Percentiles rank a stretch among this genome's conserved stretches.
Conservation (phyloP, 2,888 invertebrate genomes). For the Rhamphomyia laevipes region DNA sequence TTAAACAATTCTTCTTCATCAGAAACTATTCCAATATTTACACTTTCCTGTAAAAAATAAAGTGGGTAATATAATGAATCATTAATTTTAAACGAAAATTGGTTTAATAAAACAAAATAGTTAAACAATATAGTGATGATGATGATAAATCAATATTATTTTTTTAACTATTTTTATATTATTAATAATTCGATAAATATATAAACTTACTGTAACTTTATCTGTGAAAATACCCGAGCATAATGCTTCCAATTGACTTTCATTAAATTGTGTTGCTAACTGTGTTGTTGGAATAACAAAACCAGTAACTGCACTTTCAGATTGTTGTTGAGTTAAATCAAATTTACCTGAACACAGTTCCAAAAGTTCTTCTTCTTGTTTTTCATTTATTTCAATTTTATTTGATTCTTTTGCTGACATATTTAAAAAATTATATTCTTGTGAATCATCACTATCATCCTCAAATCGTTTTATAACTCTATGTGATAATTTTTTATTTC, state of each 20-base stretch:
- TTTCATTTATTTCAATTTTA: not conserved
- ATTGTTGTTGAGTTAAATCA: conserved; percentile 32
- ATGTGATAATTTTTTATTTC: conserved; percentile 36
- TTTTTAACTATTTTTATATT: too few species aligned
- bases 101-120: too few species aligned
- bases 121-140: too few species aligned
- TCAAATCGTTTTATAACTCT: too few species aligned
- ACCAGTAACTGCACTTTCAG: conserved; percentile 21
- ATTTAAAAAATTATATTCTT: not conserved
- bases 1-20: not conserved
- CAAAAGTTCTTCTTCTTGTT: conserved; percentile 40
- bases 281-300: not conserved
- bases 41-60: conserved; percentile 14
- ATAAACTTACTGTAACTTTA: not conserved
- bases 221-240: conserved; percentile 46
- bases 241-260: conserved; percentile 39
- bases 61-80: too few species aligned
- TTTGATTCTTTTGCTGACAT: not conserved
- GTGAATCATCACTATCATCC: too few species aligned
- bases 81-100: too few species aligned
- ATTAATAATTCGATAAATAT: not conserved
- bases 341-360: conserved; percentile 48
- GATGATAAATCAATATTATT: too few species aligned
- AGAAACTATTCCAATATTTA: conserved; percentile 27
- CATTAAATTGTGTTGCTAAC: conserved; percentile 24